Percentiles rank a stretch among this genome's conserved stretches.
These are phyloP conservation scores for Himalopsyche tibetana DNA, from an alignment of 2,888 invertebrate species.

Conservation along the genomic window DNA sequence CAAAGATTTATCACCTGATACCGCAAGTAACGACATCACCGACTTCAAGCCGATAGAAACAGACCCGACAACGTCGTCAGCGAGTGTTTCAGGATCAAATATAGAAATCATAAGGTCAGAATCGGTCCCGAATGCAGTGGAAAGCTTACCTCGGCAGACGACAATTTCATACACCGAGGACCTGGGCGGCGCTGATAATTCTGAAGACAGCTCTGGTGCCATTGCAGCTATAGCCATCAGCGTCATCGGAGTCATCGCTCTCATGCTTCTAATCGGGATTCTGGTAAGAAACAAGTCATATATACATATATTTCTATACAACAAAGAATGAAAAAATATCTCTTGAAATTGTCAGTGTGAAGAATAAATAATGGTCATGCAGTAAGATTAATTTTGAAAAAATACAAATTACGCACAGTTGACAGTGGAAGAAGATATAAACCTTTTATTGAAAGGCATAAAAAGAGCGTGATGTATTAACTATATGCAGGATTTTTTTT, in stretches of 20 bases:
- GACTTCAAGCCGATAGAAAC: constrained; percentile 55
- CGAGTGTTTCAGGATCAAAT: constrained; percentile 46
- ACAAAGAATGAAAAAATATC: not conserved
- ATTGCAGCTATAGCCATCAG: constrained; percentile 90
- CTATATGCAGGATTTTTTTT: no score
- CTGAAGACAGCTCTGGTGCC: constrained; percentile 80
- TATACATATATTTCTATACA: not conserved
- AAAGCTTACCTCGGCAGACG: constrained; percentile 70
- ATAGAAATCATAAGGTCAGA: constrained; percentile 62
- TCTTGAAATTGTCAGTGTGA: no score
- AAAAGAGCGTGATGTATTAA: no score
- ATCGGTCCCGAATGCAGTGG: constrained; percentile 66
- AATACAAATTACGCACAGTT: no score
- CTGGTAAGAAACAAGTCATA: constrained; percentile 77
- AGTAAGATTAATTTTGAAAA: no score
- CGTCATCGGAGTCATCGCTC: constrained; percentile 86
- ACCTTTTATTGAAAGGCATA: no score
- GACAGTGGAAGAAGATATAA: no score
- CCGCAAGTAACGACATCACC: constrained; percentile 37
- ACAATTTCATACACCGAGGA: constrained; percentile 70
- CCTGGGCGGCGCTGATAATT: constrained; percentile 69
- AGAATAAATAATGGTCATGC: no score
- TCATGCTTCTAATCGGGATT: constrained; percentile 85
- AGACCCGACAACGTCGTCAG: constrained; percentile 54
- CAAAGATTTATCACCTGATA: constrained; percentile 40